Evolutionary conservation across 2,113 vertebrate species (phyloP).

Genomic region (Myotis lucifugus): DNA sequence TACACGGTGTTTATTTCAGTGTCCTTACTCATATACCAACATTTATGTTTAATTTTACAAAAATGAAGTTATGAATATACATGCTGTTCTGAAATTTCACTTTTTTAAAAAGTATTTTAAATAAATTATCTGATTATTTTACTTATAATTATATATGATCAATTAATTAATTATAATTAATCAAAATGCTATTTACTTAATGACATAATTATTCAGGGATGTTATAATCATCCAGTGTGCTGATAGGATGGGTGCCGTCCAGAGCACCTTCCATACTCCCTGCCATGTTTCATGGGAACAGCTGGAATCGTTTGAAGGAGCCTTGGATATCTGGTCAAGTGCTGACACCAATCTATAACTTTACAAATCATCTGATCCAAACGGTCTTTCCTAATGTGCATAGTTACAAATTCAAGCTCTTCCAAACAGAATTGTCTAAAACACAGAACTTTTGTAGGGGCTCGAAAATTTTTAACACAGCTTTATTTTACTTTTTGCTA

Average conservation of each 20-base stretch:
- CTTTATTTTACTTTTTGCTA: not conserved
- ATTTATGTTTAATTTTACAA: not conserved
- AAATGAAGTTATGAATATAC: not conserved
- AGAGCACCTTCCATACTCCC: not conserved
- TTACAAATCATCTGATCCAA: not conserved
- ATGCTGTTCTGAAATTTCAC: not conserved
- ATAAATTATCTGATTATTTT: not conserved
- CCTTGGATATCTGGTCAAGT: not conserved
- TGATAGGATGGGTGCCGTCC: not conserved
- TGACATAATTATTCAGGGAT: not conserved
- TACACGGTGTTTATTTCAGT: not conserved
- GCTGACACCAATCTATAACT: not conserved
- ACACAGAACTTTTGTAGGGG: not conserved
- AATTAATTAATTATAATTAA: not conserved
- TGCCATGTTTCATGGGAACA: not conserved
- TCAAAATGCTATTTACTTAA: not conserved
- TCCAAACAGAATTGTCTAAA: not conserved
- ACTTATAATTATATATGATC: not conserved
- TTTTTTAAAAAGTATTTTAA: not conserved
- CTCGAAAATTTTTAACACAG: not conserved
- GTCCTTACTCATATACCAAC: not conserved
- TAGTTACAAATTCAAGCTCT: not conserved
- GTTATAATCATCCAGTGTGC: not conserved
- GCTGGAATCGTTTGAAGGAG: not conserved
- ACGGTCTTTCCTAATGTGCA: not conserved